Evolutionary conservation across 2,888 invertebrate species (phyloP), one percentile per base, ranked within the genome.

Genomic region (Mimas tiliae): DNA sequence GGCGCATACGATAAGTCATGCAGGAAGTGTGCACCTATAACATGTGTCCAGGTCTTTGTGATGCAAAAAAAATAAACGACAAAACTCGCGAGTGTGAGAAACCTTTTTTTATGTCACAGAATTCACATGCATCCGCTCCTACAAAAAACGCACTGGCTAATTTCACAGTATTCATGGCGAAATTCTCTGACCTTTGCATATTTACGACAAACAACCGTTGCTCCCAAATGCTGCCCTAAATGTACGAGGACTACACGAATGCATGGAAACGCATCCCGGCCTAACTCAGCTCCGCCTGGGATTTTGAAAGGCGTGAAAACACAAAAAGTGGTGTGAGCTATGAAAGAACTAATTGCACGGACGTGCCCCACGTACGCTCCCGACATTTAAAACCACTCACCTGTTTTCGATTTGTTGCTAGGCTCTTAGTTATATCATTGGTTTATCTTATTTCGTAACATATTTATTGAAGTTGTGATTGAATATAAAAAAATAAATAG

Each of bases 1-100:
- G 6, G 58, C 63, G 16, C 64, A 70, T 67, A 72, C 65, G 70
- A 69, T 64, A 66, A 64, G 51, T 66, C 78, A 78, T 81, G 79
- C 85, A 86, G 87, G 88, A 90, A 88, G 80, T 84, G 72, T 72
- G 68, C 69, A 77, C 66, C 48, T 51, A 80, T 69, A 78, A 81
- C 85, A 88, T 88, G 85, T 86, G 84, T 78, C 71, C 68, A 58
- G 72, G 73, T 70, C 68, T 70, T 67, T 75, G 72, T 78, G 77
- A 70, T 69, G 58, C 70, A 72, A 74, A 80, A 83, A 85, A 80
- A 79, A 79, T 78, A 81, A 77, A 72, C 75, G 78, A 79, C 78
- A 79, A 78, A 81, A 79, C 81, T 76, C 78, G 72, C 69, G 74
- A 87, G 80, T 88, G 89, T 89, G 90, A 87, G 90, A 91, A 88